Evolutionary conservation across 1,140 invertebrate genomes (phyloP).

Genomic region (Drusus annulatus): DNA sequence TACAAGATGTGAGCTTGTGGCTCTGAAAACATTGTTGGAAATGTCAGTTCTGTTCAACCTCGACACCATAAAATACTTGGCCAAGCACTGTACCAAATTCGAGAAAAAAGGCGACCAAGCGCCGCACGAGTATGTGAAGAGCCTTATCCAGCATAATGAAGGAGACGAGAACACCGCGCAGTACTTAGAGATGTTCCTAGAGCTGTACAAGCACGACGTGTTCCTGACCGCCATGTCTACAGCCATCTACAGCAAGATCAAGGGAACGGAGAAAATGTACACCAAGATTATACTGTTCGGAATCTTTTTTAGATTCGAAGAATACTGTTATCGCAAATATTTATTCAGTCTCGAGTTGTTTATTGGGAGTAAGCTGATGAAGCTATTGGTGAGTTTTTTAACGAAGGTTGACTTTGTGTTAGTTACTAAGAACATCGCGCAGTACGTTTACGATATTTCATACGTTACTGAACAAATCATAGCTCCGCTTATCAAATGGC

Average conservation of each 20-base stretch:
- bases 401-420: conserved; percentile 63
- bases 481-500: conserved; percentile 65
- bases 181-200: conserved; percentile 35
- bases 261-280: not conserved
- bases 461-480: conserved; percentile 70
- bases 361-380: conserved; percentile 20
- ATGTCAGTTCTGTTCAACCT: conserved; percentile 34
- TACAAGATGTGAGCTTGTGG: not conserved
- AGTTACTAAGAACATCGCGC: conserved; percentile 63
- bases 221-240: conserved; percentile 9
- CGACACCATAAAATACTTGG: conserved; percentile 21
- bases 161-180: not conserved
- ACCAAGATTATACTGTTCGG: conserved; percentile 32
- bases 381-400: not conserved
- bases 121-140: conserved; percentile 15
- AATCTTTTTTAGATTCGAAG: conserved; percentile 29
- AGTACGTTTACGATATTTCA: conserved; percentile 66
- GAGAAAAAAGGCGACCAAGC: conserved; percentile 4
- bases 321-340: conserved; percentile 28
- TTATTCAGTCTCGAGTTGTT: conserved; percentile 18
- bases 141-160: not conserved
- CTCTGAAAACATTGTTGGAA: not conserved
- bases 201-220: conserved; percentile 23
- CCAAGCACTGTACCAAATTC: not conserved
- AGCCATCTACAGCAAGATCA: not conserved